Evolutionary conservation across 2,113 vertebrate species (phyloP), one percentile per base, ranked within the genome.

Genomic region (Cephalophus harveyi): DNA sequence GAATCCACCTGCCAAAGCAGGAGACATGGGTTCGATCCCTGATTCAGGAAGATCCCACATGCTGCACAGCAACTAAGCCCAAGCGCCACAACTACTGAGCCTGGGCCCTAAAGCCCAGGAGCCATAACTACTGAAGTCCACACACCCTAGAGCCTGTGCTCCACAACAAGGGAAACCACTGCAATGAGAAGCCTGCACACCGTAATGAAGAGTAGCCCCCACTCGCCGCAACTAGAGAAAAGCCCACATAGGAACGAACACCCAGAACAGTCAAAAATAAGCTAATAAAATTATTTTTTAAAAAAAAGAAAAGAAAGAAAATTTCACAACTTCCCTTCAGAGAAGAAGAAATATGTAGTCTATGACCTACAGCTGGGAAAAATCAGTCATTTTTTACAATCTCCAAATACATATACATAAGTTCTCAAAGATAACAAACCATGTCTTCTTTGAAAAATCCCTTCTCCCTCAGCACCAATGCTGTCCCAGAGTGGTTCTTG

Each of bases 251-350:
- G 19, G 67, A 74, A 27, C 1, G 6, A 76, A 27, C 12, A 43
- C 23, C 71, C 71, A 76, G 40, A 2, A 76, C 71, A 76, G 40
- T 43, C 71, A 76, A 76, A 43, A 27, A 27, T 76, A 43, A 76
- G 40, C 3, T 21, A 36, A 71, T 36, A 40, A 43, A 12, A 43
- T 43, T 27, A 76, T 7, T 25, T 0, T 19, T n/a, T n/a, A 64
- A 64, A 67, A 74, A 64, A 64, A 36, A 74, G 21, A 40, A 40
- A 40, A 74, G 21, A 43, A 43, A 27, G 89, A 85, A 92, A 30
- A 74, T 60, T 74, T 89, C 48, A 96, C 33, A 93, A 76, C 33
- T 81, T 86, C 48, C 90, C 36, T 96, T 93, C 74, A 92, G 33
- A 83, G 54, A 83, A 54, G 36, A 91, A 90, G 10, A 91, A 91